Conservation (phyloP, 2,113 vertebrate genomes). For the Ibidorhyncha struthersii region DNA sequence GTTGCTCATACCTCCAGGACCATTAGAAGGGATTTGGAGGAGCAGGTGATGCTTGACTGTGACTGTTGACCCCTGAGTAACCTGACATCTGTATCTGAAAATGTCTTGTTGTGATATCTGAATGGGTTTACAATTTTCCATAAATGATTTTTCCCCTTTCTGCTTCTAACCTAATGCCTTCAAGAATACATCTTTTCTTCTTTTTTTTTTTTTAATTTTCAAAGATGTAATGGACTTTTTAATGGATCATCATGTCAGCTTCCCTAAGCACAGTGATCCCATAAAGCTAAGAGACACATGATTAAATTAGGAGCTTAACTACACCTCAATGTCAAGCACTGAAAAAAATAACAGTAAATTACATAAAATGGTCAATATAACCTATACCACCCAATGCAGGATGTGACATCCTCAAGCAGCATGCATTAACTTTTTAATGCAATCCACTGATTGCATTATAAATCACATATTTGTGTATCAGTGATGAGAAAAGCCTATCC, state of each 20-base stretch:
- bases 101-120: not conserved
- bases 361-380: constrained; percentile 40
- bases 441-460: constrained; percentile 36
- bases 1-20: not conserved
- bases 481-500: not conserved
- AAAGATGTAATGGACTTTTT: not conserved
- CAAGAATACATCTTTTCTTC: not conserved
- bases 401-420: constrained; percentile 32
- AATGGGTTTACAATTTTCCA: not conserved
- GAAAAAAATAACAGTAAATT: constrained; percentile 37
- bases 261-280: not conserved
- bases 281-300: constrained; percentile 29
- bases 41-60: not conserved
- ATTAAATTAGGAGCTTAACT: constrained; percentile 60
- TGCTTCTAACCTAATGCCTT: not conserved
- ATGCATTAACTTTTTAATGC: constrained; percentile 38
- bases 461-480: constrained; percentile 47
- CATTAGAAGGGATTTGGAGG: not conserved
- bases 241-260: not conserved
- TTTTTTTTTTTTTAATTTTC: not conserved
- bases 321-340: not conserved
- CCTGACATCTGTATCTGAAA: not conserved
- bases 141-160: not conserved
- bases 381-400: not conserved
- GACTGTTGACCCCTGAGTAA: not conserved